These are phyloP conservation scores for Saguinus midas DNA, from an alignment of 2,113 vertebrate genomes.

Conservation along the genomic window DNA sequence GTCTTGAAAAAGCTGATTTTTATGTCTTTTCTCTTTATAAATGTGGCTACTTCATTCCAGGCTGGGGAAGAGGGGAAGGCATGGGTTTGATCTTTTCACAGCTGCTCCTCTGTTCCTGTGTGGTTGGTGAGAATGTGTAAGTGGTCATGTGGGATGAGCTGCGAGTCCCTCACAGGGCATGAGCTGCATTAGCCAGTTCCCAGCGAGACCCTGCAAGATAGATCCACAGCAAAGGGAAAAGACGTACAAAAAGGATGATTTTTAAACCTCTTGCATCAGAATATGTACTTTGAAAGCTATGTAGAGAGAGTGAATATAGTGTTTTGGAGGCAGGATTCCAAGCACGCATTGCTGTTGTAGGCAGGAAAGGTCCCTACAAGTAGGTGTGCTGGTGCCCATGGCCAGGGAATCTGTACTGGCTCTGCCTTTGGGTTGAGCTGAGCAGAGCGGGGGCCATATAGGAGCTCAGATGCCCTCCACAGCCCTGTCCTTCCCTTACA, in stretches of 20 bases:
- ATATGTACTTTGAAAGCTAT: not conserved
- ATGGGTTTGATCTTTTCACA: not conserved
- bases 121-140: not conserved
- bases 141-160: not conserved
- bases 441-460: not conserved
- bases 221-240: not conserved
- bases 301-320: not conserved
- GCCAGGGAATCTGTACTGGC: accelerated
- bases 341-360: too few relatives aligned
- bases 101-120: not conserved
- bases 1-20: not conserved
- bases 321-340: not conserved
- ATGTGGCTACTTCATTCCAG: not conserved
- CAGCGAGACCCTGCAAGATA: not conserved
- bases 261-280: not conserved
- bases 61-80: not conserved
- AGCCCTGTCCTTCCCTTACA: not conserved
- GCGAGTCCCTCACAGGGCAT: not conserved
- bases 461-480: not conserved
- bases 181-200: not conserved
- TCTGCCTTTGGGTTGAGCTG: not conserved
- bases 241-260: not conserved
- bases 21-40: not conserved
- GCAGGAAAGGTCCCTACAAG: accelerated
- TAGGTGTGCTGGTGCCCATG: accelerated